Conservation (phyloP, 2,888 invertebrate genomes). For the Nomada fucata region DNA sequence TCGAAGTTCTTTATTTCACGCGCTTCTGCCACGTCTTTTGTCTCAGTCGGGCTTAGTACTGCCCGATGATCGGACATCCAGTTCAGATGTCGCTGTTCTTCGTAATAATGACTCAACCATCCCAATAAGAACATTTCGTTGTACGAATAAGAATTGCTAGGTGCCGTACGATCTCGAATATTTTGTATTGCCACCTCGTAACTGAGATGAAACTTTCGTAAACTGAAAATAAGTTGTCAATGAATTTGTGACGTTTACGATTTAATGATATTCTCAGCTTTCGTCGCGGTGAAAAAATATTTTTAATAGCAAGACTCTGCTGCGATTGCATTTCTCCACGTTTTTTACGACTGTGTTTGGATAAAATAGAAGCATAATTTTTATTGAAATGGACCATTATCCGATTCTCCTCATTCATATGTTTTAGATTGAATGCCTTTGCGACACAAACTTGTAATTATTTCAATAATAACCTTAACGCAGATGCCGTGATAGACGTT, state of each 20-base stretch:
- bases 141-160: background rate
- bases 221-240: slow-evolving; percentile 17
- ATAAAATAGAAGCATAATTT: too few species aligned
- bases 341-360: too few species aligned
- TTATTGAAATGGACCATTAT: too few species aligned
- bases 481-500: background rate
- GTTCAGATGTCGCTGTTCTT: slow-evolving; percentile 81
- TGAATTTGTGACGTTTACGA: too few species aligned
- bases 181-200: slow-evolving; percentile 15
- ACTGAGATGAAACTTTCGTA: slow-evolving; percentile 18
- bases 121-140: slow-evolving; percentile 80
- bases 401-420: too few species aligned
- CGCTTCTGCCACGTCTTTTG: slow-evolving; percentile 45
- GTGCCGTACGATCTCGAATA: background rate
- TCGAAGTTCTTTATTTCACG: slow-evolving; percentile 83
- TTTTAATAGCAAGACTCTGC: too few species aligned
- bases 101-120: slow-evolving; percentile 84
- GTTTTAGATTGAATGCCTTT: too few species aligned
- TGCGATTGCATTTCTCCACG: too few species aligned
- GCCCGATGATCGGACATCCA: slow-evolving; percentile 83
- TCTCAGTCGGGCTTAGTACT: slow-evolving; percentile 55
- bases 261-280: too few species aligned
- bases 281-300: too few species aligned
- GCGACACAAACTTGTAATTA: too few species aligned
- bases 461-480: slow-evolving; percentile 25